These are phyloP conservation scores for Steromphala cineraria DNA, from an alignment of 2,888 invertebrate genomes.

Conservation along the genomic window DNA sequence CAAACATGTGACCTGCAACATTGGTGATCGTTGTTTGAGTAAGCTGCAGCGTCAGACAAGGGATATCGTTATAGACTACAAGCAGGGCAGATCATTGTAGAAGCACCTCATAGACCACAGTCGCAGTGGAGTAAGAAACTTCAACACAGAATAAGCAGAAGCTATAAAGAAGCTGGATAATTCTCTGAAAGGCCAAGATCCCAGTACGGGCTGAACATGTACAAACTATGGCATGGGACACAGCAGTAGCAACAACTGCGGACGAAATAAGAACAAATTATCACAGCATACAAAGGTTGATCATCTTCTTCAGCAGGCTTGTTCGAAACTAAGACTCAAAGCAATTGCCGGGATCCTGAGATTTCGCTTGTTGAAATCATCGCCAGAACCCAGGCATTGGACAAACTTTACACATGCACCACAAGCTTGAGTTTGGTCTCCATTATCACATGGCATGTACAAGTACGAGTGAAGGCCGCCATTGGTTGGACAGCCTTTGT, in stretches of 20 bases:
- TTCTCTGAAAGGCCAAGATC: too few species aligned
- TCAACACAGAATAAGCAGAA: too few species aligned
- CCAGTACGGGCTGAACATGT: neutral
- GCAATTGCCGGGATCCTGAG: too few species aligned
- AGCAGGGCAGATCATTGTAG: too few species aligned
- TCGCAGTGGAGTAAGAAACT: too few species aligned
- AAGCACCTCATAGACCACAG: too few species aligned
- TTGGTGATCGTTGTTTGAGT: too few species aligned
- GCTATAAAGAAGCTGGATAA: too few species aligned
- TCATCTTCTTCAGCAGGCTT: conserved; percentile 8
- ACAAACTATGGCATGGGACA: neutral
- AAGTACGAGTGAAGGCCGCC: neutral
- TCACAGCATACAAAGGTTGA: conserved; percentile 16
- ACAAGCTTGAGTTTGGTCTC: neutral
- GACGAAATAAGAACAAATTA: conserved; percentile 15
- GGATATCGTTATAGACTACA: too few species aligned
- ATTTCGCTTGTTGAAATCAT: too few species aligned
- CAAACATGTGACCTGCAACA: too few species aligned
- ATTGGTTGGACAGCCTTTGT: neutral
- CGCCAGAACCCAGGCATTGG: neutral
- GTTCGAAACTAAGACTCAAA: neutral
- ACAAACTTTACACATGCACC: neutral
- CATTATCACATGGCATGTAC: neutral
- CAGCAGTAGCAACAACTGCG: neutral
- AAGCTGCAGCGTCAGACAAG: too few species aligned